Evolutionary conservation across 2,888 invertebrate species (phyloP).

Genomic region (Hemaris fuciformis): DNA sequence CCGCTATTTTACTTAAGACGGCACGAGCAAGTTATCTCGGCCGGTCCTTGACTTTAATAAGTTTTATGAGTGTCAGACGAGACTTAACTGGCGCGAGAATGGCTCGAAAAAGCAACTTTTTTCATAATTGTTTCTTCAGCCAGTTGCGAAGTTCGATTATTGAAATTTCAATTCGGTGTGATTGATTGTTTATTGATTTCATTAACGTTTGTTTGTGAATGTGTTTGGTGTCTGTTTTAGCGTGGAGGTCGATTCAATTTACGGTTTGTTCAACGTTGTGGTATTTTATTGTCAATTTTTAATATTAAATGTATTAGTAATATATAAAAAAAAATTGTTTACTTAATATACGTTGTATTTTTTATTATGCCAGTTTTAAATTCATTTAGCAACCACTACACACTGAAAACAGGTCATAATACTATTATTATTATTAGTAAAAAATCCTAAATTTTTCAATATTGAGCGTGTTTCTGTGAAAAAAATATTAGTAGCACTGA

Average conservation of each 20-base stretch:
- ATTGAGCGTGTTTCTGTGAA: neutral
- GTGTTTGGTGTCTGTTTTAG: neutral
- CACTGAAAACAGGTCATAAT: too few species aligned
- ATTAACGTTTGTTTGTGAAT: constrained; percentile 30
- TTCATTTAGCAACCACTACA: too few species aligned
- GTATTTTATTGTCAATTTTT: too few species aligned
- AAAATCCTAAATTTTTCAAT: too few species aligned
- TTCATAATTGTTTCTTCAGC: constrained; percentile 78
- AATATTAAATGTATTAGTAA: too few species aligned
- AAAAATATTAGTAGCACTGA: neutral
- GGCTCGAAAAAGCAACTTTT: constrained; percentile 74
- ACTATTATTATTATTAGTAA: too few species aligned
- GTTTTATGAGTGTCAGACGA: constrained; percentile 80
- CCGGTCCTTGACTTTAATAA: constrained; percentile 82
- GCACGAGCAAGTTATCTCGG: constrained; percentile 77
- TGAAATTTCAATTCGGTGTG: constrained; percentile 62
- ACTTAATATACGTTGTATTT: too few species aligned
- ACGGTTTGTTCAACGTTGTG: neutral
- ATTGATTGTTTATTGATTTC: constrained; percentile 55
- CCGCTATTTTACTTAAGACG: constrained; percentile 81
- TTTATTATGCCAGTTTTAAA: too few species aligned
- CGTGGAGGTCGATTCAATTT: neutral
- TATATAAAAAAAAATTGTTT: too few species aligned
- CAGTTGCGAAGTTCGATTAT: constrained; percentile 70
- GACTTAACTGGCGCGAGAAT: constrained; percentile 78